Evolutionary conservation across 2,113 vertebrate genomes (phyloP), one percentile per base, ranked within the genome.

Genomic region (Lagopus muta): DNA sequence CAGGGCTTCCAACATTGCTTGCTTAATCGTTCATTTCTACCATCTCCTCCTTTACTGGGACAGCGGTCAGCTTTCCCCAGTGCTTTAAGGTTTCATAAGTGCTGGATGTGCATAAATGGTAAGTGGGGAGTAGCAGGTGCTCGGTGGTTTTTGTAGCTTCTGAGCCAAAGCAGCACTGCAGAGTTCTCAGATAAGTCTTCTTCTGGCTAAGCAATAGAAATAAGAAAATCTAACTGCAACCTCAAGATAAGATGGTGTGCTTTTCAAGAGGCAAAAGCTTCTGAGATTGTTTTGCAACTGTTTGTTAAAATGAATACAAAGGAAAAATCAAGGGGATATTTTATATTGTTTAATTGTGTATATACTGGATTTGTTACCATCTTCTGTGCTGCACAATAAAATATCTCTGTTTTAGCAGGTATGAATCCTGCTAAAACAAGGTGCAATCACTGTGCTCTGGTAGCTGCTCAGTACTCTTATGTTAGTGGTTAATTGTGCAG

Each of bases 381-480:
- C 28, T 76, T 73, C 60, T 64, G 19, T 71, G 55, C 57, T 54
- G 81, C 17, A 13, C 62, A 90, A 64, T 88, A 95, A 96, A 95
- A 74, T 2, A 17, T 86, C 87, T 78, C 90, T 85, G 38, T 38
- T 38, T 38, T 38, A 38, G 38, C 38, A 38, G 58, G 57, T 24
- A 6, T 34, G 34, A 78, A n/a, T 18, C 4, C 8, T 71, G 42
- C 60, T 21, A 47, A 91, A 78, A n/a, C 9, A 50, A 11, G 7
- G 47, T 78, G 21, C 80, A 21, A 21, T 75, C 8, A 30, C 27
- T 93, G 11, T 76, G 13, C 66, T 85, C 3, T 61, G 32, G 54
- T 80, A 73, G 61, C 13, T 38, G 38, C 50, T 93, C 43, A 50
- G 30, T 90, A 50, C 6, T 71, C 43, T 43, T 50, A 8, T 7